Evolutionary conservation across 2,888 invertebrate genomes (phyloP), one percentile per base, ranked within the genome.

Genomic region (Trichacis sp.): DNA sequence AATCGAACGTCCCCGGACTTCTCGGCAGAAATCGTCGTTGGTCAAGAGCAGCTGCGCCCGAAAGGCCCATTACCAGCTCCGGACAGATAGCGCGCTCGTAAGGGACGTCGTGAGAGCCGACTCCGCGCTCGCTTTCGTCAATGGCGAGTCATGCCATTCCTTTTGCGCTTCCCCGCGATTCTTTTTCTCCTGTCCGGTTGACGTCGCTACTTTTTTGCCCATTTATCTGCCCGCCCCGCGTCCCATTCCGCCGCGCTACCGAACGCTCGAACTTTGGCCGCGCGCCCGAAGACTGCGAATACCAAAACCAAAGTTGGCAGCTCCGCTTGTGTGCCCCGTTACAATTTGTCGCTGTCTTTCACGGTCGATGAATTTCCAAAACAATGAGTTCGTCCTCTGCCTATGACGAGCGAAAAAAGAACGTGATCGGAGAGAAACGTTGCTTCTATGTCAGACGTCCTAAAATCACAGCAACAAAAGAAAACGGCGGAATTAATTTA

Each of bases 221-320:
- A 66, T 66, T 46, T 46, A 62, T 55, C 58, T 52, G 14, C 36
- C 42, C 33, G 14, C 11, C 50, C 29, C 58, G 45, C 38, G 33
- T 52, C 19, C 29, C 12, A 45, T 20, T 50, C 11, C 19, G 12
- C 43, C 38, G 24, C 40, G 29, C 38, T 30, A 58, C 50, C 40
- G 64, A 65, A 48, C 20, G 55, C 43, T 36, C 52, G 52, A 43
- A 46, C 52, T 61, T 66, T 69, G 66, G 64, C 64, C 33, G 33
- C 18, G 24, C 62, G 64, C 64, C 64, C 45, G 18, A 18, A 42
- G 17, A 18, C 42, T 6, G 42, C 45, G 11, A 20, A 45, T 12
- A 11, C 45, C 45, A 19, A 45, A 45, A 40, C 40, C n/a, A 40
- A 12, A 40, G 8, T 14, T 40, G 14, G 45, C 45, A 4, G 20